A percentile compares a stretch with the other conserved stretches of the same genome.
Evolutionary conservation across 2,797 vertebrate genomes (phyloP).

Genomic region (Psittacula echo): DNA sequence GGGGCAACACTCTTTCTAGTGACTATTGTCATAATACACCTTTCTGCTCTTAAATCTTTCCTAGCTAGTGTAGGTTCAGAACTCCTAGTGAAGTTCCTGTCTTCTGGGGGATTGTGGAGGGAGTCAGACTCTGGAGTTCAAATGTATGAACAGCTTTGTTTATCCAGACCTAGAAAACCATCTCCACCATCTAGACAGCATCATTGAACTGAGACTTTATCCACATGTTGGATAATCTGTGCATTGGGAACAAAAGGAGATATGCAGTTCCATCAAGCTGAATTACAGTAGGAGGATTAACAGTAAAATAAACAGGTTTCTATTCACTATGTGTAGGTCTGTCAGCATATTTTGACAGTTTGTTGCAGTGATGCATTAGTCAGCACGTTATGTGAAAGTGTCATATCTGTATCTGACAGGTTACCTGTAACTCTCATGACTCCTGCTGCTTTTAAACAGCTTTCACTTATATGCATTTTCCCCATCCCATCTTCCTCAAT

Average conservation of each 20-base stretch:
- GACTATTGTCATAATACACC: background rate
- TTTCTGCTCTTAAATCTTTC: background rate
- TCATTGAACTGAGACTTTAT: background rate
- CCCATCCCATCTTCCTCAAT: background rate
- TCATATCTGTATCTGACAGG: background rate
- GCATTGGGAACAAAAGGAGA: background rate
- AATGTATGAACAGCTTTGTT: background rate
- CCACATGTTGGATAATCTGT: background rate
- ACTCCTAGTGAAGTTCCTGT: background rate
- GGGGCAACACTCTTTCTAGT: background rate
- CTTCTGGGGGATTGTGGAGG: background rate
- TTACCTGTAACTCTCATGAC: background rate
- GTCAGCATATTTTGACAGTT: slow-evolving; percentile 29
- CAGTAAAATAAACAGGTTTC: slow-evolving; percentile 3
- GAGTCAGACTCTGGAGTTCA: background rate
- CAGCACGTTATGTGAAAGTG: background rate
- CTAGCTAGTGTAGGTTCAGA: background rate
- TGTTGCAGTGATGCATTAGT: background rate
- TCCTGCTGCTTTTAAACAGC: background rate
- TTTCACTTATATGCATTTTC: background rate
- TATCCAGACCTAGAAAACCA: background rate
- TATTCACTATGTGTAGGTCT: background rate
- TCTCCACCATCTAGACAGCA: background rate
- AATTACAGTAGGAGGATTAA: background rate
- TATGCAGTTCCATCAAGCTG: background rate